These are phyloP conservation scores for Macquaria ambigua DNA, from an alignment of 2,113 vertebrate genomes.

Conservation along the genomic window DNA sequence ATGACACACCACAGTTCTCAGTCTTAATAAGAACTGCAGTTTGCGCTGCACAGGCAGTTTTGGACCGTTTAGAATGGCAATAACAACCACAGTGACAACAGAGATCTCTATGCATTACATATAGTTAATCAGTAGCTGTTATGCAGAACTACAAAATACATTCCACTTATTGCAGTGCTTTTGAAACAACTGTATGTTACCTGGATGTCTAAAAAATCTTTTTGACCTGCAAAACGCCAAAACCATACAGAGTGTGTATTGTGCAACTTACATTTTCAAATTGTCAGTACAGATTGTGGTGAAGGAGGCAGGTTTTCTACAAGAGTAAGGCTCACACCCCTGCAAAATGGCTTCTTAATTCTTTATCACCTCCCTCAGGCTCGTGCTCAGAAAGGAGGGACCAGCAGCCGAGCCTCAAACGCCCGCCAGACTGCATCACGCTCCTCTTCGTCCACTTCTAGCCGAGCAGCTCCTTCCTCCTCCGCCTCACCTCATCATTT, in stretches of 20 bases:
- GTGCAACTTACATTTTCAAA: neutral
- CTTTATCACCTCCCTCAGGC: slow-evolving; percentile 81
- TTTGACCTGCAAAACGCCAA: neutral
- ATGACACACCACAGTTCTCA: too few relatives aligned
- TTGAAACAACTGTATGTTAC: neutral
- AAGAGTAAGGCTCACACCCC: neutral
- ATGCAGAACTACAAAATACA: neutral
- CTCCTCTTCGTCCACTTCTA: slow-evolving; percentile 61
- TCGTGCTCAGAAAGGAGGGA: slow-evolving; percentile 87
- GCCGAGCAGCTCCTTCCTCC: slow-evolving; percentile 62
- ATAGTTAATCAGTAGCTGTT: too few relatives aligned
- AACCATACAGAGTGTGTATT: neutral
- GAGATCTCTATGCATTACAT: too few relatives aligned
- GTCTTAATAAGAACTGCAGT: neutral
- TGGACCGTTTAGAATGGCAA: too few relatives aligned
- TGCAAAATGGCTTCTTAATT: slow-evolving; percentile 6
- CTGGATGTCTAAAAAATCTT: neutral
- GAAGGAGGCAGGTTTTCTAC: neutral
- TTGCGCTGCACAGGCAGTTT: neutral
- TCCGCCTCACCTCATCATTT: slow-evolving; percentile 58
- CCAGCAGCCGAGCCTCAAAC: slow-evolving; percentile 86
- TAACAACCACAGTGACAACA: too few relatives aligned
- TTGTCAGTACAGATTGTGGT: neutral
- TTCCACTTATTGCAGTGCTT: neutral
- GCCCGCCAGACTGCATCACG: slow-evolving; percentile 86